A percentile compares a stretch with the other conserved stretches of the same genome.
Conservation (phyloP, 2,113 vertebrate species). For the Ptyas mucosa region DNA sequence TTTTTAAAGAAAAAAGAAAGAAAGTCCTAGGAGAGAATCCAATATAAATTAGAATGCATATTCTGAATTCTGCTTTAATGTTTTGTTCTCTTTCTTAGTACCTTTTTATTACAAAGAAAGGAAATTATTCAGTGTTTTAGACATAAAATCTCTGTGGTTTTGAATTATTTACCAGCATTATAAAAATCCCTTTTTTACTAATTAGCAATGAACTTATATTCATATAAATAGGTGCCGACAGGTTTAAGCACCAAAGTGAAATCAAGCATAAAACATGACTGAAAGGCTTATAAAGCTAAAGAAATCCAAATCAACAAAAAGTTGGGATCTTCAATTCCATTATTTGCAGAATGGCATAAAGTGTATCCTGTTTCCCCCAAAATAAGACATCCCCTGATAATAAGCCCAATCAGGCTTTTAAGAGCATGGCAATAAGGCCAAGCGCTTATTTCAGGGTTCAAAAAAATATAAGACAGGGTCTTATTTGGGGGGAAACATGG, state of each 20-base stretch:
- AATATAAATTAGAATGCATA: not conserved
- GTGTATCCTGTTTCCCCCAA: not conserved
- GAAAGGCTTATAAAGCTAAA: constrained; percentile 28
- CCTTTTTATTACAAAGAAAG: not conserved
- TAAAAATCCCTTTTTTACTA: not conserved
- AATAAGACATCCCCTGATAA: too few species aligned
- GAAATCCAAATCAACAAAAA: not conserved
- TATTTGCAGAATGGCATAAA: constrained; percentile 21
- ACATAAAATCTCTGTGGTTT: not conserved
- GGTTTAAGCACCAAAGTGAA: not conserved
- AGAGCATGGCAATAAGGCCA: too few species aligned
- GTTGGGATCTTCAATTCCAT: constrained; percentile 29
- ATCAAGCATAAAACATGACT: not conserved
- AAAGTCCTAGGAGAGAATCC: not conserved
- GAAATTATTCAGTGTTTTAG: not conserved
- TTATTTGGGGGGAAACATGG: too few species aligned
- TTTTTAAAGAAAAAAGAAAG: not conserved
- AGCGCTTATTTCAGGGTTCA: too few species aligned
- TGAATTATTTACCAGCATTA: not conserved
- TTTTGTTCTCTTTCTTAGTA: not conserved
- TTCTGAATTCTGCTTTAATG: not conserved
- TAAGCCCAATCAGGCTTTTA: too few species aligned
- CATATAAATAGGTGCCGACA: not conserved
- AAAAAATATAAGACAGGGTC: too few species aligned
- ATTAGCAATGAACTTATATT: not conserved